Evolutionary conservation across 1,140 invertebrate genomes (phyloP).

Genomic region (Atopsyche davidsoni): DNA sequence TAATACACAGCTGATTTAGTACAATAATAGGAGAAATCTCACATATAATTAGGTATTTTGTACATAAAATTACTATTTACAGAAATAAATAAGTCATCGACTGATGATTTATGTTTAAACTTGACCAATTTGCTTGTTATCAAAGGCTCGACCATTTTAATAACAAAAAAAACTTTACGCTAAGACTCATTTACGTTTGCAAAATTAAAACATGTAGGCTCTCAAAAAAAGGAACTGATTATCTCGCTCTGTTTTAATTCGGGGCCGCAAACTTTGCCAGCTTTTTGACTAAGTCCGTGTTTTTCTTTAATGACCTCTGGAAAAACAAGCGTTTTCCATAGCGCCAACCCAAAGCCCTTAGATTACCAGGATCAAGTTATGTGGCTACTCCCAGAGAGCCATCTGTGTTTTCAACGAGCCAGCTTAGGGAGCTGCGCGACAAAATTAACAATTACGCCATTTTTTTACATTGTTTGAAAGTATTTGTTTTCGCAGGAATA

Average conservation of each 20-base stretch:
- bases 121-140: too few species aligned
- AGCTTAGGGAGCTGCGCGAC: slow-evolving; percentile 5
- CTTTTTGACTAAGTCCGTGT: slow-evolving; percentile 13
- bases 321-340: slow-evolving; percentile 20
- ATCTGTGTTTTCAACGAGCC: slow-evolving; percentile 20
- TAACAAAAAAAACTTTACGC: too few species aligned
- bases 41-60: too few species aligned
- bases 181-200: too few species aligned
- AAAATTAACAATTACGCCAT: slow-evolving; percentile 12
- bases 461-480: slow-evolving; percentile 1
- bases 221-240: slow-evolving; percentile 19
- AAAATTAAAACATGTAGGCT: too few species aligned
- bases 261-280: slow-evolving; percentile 5
- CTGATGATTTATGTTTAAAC: too few species aligned
- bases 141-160: too few species aligned
- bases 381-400: slow-evolving; percentile 13
- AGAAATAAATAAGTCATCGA: too few species aligned
- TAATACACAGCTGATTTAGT: too few species aligned
- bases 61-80: too few species aligned
- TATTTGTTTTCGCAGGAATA: neutral
- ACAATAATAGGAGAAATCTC: too few species aligned
- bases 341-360: slow-evolving; percentile 13
- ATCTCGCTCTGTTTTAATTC: slow-evolving; percentile 20
- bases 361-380: slow-evolving; percentile 26
- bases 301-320: slow-evolving; percentile 19